phyloP scores from a whole-genome alignment of 2,888 invertebrate species.

The Mythimna albipuncta region DNA sequence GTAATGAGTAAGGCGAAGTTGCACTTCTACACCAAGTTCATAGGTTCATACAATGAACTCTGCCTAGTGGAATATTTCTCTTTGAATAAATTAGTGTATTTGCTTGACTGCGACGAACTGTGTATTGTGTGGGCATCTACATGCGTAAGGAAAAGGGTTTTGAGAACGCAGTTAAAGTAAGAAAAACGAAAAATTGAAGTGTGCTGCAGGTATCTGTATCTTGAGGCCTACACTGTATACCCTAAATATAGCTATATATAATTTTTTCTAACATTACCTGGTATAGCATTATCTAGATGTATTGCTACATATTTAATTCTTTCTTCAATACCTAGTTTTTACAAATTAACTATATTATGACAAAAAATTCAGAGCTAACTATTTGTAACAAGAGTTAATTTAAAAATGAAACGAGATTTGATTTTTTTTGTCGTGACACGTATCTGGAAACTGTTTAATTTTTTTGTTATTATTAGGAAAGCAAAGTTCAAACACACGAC shows the following conservation, averaged over 20 bases:
- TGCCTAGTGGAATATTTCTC: conserved; percentile 48
- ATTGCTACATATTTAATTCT: not conserved
- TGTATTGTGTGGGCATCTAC: not conserved
- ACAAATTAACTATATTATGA: too few species aligned
- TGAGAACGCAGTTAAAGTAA: not conserved
- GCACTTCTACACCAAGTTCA: conserved; percentile 37
- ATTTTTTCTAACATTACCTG: not conserved
- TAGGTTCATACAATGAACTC: conserved; percentile 51
- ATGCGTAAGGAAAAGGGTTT: not conserved
- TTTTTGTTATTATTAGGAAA: too few species aligned
- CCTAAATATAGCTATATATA: too few species aligned
- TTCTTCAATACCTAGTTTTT: too few species aligned
- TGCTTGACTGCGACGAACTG: not conserved
- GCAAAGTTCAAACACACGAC: not conserved
- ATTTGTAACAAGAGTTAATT: too few species aligned
- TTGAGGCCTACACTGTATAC: not conserved
- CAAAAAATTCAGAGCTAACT: too few species aligned
- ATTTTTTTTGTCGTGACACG: too few species aligned
- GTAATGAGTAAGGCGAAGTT: conserved; percentile 19
- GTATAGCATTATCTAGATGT: too few species aligned
- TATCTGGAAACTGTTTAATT: too few species aligned
- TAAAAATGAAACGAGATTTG: too few species aligned
- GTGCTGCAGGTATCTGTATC: not conserved
- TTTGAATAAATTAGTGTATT: conserved; percentile 31
- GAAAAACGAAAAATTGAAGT: not conserved